Percentiles rank a stretch among this genome's conserved stretches.
Evolutionary conservation across 2,888 invertebrate species (phyloP).

Genomic region (Perizoma affinitatum): DNA sequence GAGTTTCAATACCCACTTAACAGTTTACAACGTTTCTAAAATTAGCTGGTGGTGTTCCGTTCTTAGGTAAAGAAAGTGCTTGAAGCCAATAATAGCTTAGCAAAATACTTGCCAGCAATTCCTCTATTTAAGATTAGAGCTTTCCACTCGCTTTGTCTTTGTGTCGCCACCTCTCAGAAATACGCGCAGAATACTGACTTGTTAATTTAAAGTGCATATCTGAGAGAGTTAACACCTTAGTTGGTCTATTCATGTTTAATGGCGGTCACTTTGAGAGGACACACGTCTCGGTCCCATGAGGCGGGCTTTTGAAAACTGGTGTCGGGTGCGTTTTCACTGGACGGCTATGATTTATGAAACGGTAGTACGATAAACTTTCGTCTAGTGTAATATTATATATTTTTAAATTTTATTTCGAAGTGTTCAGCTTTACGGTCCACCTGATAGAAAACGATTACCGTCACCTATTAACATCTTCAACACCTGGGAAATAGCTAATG

Average conservation of each 20-base stretch:
- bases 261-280: constrained; percentile 78
- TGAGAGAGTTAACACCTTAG: constrained; percentile 60
- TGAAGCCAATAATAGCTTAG: background rate
- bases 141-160: constrained; percentile 19
- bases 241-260: constrained; percentile 72
- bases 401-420: too few species aligned
- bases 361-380: constrained; percentile 1
- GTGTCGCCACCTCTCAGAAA: constrained; percentile 5
- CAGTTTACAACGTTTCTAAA: too few species aligned
- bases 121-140: background rate
- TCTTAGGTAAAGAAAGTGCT: background rate
- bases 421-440: too few species aligned
- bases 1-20: too few species aligned
- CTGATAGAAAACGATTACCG: too few species aligned
- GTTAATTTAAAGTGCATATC: constrained; percentile 17
- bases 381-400: too few species aligned
- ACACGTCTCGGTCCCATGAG: constrained; percentile 62
- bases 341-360: constrained; percentile 10
- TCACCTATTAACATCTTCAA: too few species aligned
- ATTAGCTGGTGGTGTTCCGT: too few species aligned
- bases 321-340: constrained; percentile 53
- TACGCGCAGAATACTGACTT: constrained; percentile 4
- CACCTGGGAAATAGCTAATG: too few species aligned
- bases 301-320: constrained; percentile 62
- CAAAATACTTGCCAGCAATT: background rate